Base-by-base conservation (phyloP, 1,140 invertebrate genomes). In the Acromyrmex heyeri region DNA sequence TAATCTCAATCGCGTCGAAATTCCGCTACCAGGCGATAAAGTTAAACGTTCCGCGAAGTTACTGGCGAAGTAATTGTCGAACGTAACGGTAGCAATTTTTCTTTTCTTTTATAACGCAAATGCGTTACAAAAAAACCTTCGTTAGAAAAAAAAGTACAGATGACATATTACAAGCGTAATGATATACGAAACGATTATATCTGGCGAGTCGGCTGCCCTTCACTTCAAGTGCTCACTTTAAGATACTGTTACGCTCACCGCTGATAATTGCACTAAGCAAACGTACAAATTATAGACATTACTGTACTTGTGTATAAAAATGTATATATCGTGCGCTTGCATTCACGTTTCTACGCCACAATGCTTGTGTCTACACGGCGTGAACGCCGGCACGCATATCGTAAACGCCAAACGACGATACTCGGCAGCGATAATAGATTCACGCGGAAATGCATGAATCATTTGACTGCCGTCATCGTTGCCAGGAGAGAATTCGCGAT, bases 211-310 rank as follows among this genome's bases (percentile, higher is more conserved):
- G 18, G 55, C 79, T 10, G 69, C 24, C 55, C 44, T 30, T 48
- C 27, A n/a, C 38, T 44, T 12, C 38, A 34, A 16, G 38, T 34
- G 72, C 73, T 50, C n/a, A 61, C n/a, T 73, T 8, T 21, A 14
- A 75, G 34, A 50, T 83, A 67, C 76, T 86, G 83, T 44, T 59
- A 78, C 72, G 50, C 14, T 65, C 48, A n/a, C 53, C 59, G n/a
- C 62, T 44, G 30, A 69, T 77, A 87, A 65, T 64, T 76, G 62
- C 70, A n/a, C 16, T 65, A 30, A 77, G 85, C 86, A 50, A 75
- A 83, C 69, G 55, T 30, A 69, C 59, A 69, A 55, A 76, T 85
- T 57, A 67, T 50, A 85, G 86, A 10, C 61, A 83, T 87, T 87
- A 70, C 34, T 34, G 34, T 10, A 44, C 59, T 12, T 5, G 69